Conservation (phyloP, 2,888 invertebrate genomes). For the Dysmachus trigonus region DNA sequence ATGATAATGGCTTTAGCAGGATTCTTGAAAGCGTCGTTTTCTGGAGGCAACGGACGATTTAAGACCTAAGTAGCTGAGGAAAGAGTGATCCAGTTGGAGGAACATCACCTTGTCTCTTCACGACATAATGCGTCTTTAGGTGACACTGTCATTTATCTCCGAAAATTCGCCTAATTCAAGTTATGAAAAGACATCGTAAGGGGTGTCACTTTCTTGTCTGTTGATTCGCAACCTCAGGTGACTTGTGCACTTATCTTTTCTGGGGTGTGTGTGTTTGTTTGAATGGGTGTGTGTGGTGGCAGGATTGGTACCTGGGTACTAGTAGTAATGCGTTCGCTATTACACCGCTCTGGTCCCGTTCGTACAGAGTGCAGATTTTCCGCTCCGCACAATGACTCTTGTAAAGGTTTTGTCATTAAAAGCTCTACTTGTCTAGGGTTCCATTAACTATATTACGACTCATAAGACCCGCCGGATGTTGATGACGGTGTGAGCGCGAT, state of each 20-base stretch:
- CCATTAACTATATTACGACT: slow-evolving; percentile 37
- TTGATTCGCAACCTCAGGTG: slow-evolving; percentile 36
- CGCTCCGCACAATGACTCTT: slow-evolving; percentile 26
- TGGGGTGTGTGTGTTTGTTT: no score
- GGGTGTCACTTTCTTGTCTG: not conserved
- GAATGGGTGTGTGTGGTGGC: not conserved
- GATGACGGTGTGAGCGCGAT: not conserved
- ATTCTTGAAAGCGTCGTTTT: not conserved
- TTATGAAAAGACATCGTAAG: slow-evolving; percentile 19
- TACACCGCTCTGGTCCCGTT: not conserved
- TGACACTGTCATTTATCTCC: not conserved
- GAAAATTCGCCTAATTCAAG: slow-evolving; percentile 20
- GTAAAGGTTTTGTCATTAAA: slow-evolving; percentile 38
- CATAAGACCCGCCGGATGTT: not conserved
- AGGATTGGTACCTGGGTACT: not conserved
- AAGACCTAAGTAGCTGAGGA: not conserved
- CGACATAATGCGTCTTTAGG: not conserved
- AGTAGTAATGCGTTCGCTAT: slow-evolving; percentile 27
- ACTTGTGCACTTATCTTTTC: slow-evolving; percentile 33
- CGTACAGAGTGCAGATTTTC: slow-evolving; percentile 23
- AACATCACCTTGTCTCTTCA: not conserved
- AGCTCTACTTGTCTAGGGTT: slow-evolving; percentile 37
- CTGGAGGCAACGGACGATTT: not conserved
- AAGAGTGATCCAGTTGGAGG: not conserved
- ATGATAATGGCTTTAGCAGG: not conserved